Percentiles rank a stretch among this genome's conserved stretches.
phyloP scores from a whole-genome alignment of 2,113 vertebrate species.

The Sylvietta virens region DNA sequence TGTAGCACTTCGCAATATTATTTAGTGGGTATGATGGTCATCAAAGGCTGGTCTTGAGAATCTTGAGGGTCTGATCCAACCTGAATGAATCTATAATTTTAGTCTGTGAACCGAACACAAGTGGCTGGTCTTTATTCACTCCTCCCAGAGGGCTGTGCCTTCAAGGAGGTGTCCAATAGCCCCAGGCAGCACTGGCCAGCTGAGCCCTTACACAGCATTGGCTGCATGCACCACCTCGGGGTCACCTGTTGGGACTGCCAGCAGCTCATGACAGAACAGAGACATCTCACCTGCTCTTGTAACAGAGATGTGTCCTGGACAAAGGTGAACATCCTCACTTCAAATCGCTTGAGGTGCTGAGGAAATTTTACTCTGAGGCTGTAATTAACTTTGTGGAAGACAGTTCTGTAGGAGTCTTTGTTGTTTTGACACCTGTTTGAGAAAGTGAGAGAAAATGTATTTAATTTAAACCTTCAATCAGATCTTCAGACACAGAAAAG shows the following conservation, averaged over 20 bases:
- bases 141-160: neutral
- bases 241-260: rapidly evolving
- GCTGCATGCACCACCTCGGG: neutral
- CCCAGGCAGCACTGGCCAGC: neutral
- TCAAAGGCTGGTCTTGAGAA: neutral
- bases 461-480: neutral
- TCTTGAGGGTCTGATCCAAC: neutral
- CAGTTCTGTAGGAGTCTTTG: conserved; percentile 19
- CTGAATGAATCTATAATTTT: neutral
- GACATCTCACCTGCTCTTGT: conserved; percentile 24
- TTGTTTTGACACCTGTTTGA: conserved; percentile 47
- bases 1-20: neutral
- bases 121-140: neutral
- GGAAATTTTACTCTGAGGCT: conserved; percentile 35
- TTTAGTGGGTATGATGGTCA: neutral
- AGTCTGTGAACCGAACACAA: neutral
- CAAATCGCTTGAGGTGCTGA: conserved; percentile 66
- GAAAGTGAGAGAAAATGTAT: rapidly evolving
- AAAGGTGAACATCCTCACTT: conserved; percentile 67
- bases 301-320: neutral
- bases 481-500: neutral
- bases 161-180: neutral
- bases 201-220: neutral
- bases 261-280: neutral
- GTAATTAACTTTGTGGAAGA: conserved; percentile 14